Evolutionary conservation across 2,888 invertebrate genomes (phyloP).

Genomic region (Brenthis daphne): DNA sequence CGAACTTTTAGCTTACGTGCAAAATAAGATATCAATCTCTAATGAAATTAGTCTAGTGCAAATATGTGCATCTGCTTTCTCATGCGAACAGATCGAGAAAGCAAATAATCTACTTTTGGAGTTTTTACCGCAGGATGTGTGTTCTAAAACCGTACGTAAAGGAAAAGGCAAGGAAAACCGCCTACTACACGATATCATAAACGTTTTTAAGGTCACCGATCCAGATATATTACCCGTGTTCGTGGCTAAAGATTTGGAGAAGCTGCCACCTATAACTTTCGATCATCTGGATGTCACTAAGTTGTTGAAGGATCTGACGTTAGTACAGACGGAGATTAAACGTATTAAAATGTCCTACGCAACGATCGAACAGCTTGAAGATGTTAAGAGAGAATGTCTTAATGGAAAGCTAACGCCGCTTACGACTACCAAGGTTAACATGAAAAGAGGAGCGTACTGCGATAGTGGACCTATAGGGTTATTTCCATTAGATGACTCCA

Average conservation of each 20-base stretch:
- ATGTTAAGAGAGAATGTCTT: conserved; percentile 10
- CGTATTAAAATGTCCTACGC: conserved; percentile 20
- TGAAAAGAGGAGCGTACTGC: conserved; percentile 25
- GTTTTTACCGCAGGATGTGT: conserved; percentile 17
- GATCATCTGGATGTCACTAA: conserved; percentile 18
- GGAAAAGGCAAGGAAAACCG: conserved; percentile 26
- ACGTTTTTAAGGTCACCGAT: too few relatives aligned
- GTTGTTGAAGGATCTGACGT: conserved; percentile 19
- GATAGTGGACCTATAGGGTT: conserved; percentile 32
- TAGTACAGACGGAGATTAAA: conserved; percentile 16
- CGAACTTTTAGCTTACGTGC: conserved; percentile 23
- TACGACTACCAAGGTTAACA: conserved; percentile 16
- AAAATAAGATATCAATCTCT: conserved; percentile 26
- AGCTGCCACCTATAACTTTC: conserved; percentile 8
- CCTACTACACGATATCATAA: conserved; percentile 16
- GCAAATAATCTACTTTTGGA: conserved; percentile 20
- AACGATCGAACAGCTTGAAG: conserved; percentile 23
- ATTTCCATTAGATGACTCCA: conserved; percentile 26
- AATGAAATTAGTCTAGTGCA: conserved; percentile 31
- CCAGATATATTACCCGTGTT: background rate
- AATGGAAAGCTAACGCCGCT: conserved; percentile 11
- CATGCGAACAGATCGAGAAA: conserved; percentile 29
- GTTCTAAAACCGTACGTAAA: conserved; percentile 22
- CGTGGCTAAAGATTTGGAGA: conserved; percentile 6
- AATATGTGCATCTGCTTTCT: conserved; percentile 33